Base-by-base conservation (phyloP, 2,113 vertebrate species). In the Paramisgurnus dabryanus region DNA sequence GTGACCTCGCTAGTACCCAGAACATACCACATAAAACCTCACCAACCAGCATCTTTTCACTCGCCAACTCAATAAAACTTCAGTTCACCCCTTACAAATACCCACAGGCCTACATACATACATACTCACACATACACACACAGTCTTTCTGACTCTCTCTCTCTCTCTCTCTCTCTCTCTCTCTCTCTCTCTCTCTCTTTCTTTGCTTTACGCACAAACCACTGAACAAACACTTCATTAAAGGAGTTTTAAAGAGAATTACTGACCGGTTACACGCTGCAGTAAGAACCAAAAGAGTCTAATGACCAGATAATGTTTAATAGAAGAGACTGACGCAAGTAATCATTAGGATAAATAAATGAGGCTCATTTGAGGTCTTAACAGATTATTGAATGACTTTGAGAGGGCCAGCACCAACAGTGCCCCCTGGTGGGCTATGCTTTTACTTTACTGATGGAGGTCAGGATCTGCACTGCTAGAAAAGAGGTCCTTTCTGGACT, bases 21-120 rank as follows among this genome's bases (percentile, higher is more conserved):
- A 80, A 74, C 79, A 82, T 27, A 50, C 80, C 85, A 82, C 71
- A 73, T 83, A 77, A 84, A 84, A 80, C 63, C 39, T 66, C 68
- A 80, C 80, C 80, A 70, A 65, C 73, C 78, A 65, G 68, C 78
- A 80, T 82, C 75, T 64, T 58, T 72, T 67, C 64, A 41, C 45
- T 81, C 63, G 68, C 71, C 67, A 82, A 64, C 71, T 78, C 80
- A n/a, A 79, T 86, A 84, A 86, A 86, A 83, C 82, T 82, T 65
- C 27, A 57, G n/a, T 76, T 86, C 80, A 82, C 80, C 82, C 82
- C 72, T 50, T 70, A 61, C 39, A 70, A 72, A 76, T 78, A 60
- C 12, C 12, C 53, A 57, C 53, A 34, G 27, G 27, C 27, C 27
- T 34, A 34, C 27, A 34, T 34, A 34, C 27, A 34, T 34, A 34